Base-by-base conservation (phyloP, 1,140 invertebrate genomes). In the Aplysia californica region DNA sequence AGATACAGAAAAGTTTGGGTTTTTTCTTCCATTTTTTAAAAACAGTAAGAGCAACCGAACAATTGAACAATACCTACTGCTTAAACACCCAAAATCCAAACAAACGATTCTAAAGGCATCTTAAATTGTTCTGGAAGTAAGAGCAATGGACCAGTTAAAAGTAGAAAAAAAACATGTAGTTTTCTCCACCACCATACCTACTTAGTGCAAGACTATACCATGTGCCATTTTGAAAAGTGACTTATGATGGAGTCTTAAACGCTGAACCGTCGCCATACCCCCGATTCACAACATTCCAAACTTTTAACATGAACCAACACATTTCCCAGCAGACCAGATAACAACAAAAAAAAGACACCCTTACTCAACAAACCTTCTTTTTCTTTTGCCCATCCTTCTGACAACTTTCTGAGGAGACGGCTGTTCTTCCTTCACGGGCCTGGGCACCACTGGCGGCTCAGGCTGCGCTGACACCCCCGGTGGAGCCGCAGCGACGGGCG, bases 331-430 rank as follows among this genome's bases (percentile, higher is more conserved):
- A 31, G 31, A 31, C 26, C 4, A 66, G 15, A 6, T 66, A 3
- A 66, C 10, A 31, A 36, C 23, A 33, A 66, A 33, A 15, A 6
- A 15, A 6, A 6, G 5, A 59, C 31, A 31, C 36, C 20, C 23
- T 18, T 61, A 4, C 10, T 36, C 21, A 35, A 65, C 61, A 65
- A 65, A 78, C 77, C 77, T 78, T 70, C 71, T 59, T 70, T 41
- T 67, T 61, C 77, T 74, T 75, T 71, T 71, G 10, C 38, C 69
- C 18, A 36, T 2, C 38, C 29, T 71, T n/a, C 50, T 68, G 2
- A 29, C 1, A 44, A 41, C n/a, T n/a, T 68, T 68, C 3, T 68
- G 66, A 33, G 66, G 39, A 3, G 61, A 65, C n/a, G 10, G 15
- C 4, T 21, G 20, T 68, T 68, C 66, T 10, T 44, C 66, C 50